Evolutionary conservation across 2,888 invertebrate genomes (phyloP), one percentile per base, ranked within the genome.

Genomic region (Clivina fossor): DNA sequence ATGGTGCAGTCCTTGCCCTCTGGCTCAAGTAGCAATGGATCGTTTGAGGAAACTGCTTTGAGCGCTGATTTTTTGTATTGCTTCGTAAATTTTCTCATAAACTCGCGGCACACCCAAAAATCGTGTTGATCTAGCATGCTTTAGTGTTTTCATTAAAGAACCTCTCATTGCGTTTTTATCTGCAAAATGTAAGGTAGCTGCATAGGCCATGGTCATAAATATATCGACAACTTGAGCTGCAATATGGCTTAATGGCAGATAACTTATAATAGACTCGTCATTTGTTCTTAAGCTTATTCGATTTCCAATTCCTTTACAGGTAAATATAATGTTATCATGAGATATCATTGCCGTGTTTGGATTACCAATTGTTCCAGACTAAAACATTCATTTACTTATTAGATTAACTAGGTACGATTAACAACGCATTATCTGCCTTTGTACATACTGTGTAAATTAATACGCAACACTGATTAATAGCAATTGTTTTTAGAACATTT

Each of bases 291-390:
- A 64, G 50, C 80, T 77, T 32, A 79, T 63, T 7, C 80, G 72
- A 61, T 81, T 78, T 19, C 74, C 68, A 56, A 87, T 78, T 1
- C 77, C 69, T 60, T 77, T 74, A 3, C 85, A 80, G 67, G 87
- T 83, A 78, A 83, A 88, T 7, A 85, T 81, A 41, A 94, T 75
- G 73, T 91, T 94, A 74, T 95, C 95, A 71, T 95, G 95, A 57
- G 85, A 88, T 61, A 95, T 71, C 95, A 95, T 95, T 19, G 92
- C 94, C 22, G 90, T 94, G 74, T 95, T 95, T 18, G 94, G 93
- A 64, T 85, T 82, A 26, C 93, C 93, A 61, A 90, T 85, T 2
- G 93, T 93, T 44, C 93, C 93, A 1, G 92, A 92, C 88, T 90
- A 72, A 35, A 77, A 75, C 46, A 43, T n/a, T n/a, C n/a, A n/a